Percentiles rank a stretch among this genome's conserved stretches.
These are phyloP conservation scores for Xenotilapia flavipinnis DNA, from an alignment of 2,113 vertebrate genomes.

Conservation along the genomic window DNA sequence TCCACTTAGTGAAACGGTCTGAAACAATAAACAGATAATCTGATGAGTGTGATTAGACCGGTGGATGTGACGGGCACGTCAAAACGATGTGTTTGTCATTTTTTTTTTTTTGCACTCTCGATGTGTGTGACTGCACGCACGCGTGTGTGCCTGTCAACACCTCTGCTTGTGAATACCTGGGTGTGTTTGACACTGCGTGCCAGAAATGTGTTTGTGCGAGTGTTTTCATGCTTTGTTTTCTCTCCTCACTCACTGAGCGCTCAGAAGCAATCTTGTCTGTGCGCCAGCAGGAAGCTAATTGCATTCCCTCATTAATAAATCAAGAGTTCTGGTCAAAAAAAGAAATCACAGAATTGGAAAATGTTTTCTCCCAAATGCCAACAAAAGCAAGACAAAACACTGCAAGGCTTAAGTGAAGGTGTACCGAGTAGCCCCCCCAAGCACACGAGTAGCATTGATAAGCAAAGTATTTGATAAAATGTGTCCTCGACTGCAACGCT, in stretches of 20 bases:
- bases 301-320: conserved; percentile 56
- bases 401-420: neutral
- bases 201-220: neutral
- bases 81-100: neutral
- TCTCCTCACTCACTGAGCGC: neutral
- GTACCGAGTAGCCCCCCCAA: neutral
- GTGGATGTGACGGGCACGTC: neutral
- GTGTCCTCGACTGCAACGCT: neutral
- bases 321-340: conserved; percentile 37
- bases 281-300: conserved; percentile 47
- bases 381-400: neutral
- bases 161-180: neutral
- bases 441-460: neutral
- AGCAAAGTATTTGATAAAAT: neutral
- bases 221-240: conserved; percentile 49
- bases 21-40: neutral
- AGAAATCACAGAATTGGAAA: conserved; percentile 35
- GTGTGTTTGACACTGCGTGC: neutral
- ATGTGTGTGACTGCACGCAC: neutral
- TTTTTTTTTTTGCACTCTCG: neutral
- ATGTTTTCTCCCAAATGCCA: conserved; percentile 15
- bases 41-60: neutral
- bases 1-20: neutral
- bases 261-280: conserved; percentile 22
- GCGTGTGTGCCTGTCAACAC: neutral